These are phyloP conservation scores for Phymorhynchus buccinoides DNA, from an alignment of 1,140 invertebrate species.

Conservation along the genomic window DNA sequence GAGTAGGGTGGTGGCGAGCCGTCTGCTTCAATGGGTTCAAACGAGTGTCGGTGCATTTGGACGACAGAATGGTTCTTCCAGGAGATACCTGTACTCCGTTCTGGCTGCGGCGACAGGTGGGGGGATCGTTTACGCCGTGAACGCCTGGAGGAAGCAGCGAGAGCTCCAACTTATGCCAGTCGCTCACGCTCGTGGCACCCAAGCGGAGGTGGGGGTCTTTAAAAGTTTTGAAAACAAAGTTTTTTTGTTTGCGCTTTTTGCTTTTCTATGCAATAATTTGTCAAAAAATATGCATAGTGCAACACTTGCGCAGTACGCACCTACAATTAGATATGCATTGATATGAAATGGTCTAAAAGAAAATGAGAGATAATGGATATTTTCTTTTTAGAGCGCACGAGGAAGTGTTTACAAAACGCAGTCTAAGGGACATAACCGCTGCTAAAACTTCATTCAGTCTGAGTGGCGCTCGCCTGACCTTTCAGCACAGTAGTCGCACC, in stretches of 20 bases:
- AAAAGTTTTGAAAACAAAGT: not conserved
- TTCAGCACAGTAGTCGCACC: not conserved
- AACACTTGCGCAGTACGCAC: too few species aligned
- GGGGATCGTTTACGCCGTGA: not conserved
- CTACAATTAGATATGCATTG: too few species aligned
- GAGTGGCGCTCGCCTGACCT: not conserved
- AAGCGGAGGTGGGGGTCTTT: not conserved
- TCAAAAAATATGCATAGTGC: too few species aligned
- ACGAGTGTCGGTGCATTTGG: not conserved
- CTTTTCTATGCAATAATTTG: not conserved
- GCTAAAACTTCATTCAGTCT: not conserved
- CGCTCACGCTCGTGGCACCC: not conserved
- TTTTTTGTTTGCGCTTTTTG: not conserved
- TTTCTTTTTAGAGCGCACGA: not conserved
- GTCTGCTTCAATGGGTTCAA: slow-evolving; percentile 4
- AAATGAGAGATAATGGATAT: not conserved
- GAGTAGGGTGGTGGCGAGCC: not conserved
- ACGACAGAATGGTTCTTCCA: not conserved
- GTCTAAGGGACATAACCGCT: slow-evolving; percentile 33
- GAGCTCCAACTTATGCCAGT: not conserved
- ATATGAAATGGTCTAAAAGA: too few species aligned
- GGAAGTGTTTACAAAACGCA: slow-evolving; percentile 6
- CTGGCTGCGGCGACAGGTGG: slow-evolving; percentile 25
- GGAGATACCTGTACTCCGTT: not conserved
- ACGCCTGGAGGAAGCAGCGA: slow-evolving; percentile 4